Evolutionary conservation across 2,888 invertebrate species (phyloP).

Genomic region (Eristalis intricaria): DNA sequence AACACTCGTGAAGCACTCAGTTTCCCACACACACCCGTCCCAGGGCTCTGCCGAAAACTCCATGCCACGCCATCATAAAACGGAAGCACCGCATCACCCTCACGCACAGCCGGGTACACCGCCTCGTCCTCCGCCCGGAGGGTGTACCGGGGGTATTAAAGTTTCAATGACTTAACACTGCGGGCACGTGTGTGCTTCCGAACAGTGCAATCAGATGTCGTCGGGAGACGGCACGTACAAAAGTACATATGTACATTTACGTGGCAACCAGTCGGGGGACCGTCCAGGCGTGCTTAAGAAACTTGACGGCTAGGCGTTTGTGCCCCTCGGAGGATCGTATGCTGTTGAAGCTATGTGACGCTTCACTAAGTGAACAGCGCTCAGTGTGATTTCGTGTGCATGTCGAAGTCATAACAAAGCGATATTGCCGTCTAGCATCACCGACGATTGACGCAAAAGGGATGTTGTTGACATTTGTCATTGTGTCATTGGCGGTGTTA

Average conservation of each 20-base stretch:
- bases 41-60: too few relatives aligned
- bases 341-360: neutral
- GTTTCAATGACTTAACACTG: neutral
- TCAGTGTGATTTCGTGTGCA: neutral
- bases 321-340: neutral
- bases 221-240: neutral
- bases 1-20: neutral
- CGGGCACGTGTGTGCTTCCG: neutral
- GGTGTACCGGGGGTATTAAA: neutral
- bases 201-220: neutral
- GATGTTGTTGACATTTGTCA: neutral
- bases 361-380: neutral
- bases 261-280: neutral
- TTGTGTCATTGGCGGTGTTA: neutral
- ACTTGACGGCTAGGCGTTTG: neutral
- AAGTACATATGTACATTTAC: neutral
- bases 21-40: neutral
- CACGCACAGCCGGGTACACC: neutral
- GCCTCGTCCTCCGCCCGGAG: neutral
- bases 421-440: neutral
- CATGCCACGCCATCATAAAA: neutral
- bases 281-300: neutral
- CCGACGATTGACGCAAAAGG: neutral
- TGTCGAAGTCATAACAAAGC: neutral
- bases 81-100: neutral